Conservation (phyloP, 2,888 invertebrate species). For the Euplagia quadripunctaria region DNA sequence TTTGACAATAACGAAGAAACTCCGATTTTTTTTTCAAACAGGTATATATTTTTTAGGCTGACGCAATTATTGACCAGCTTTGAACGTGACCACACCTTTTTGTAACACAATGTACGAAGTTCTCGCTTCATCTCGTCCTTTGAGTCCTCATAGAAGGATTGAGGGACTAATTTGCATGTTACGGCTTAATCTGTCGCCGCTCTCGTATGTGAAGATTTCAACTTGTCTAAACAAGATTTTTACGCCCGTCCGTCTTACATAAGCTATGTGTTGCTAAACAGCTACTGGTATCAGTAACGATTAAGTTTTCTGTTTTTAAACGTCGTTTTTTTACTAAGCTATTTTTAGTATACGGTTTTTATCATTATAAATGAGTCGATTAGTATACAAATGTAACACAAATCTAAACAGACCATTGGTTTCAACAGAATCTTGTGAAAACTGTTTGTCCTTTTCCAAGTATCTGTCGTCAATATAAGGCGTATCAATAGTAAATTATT, state of each 20-base stretch:
- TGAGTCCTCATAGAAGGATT: slow-evolving; percentile 54
- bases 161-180: slow-evolving; percentile 78
- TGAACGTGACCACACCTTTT: background rate
- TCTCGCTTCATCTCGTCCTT: slow-evolving; percentile 44
- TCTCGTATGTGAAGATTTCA: slow-evolving; percentile 60
- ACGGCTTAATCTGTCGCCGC: slow-evolving; percentile 69
- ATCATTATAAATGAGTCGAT: no score
- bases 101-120: background rate
- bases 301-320: background rate
- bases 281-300: background rate
- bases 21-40: no score
- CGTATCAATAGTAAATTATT: no score
- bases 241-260: slow-evolving; percentile 32
- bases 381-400: no score
- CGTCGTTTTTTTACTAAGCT: no score
- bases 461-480: no score
- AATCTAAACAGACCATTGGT: no score
- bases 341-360: no score
- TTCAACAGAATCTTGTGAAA: no score
- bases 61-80: background rate
- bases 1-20: background rate
- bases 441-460: no score
- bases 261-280: background rate
- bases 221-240: slow-evolving; percentile 66
- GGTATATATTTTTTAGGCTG: background rate